These are phyloP conservation scores for Campoletis sonorensis DNA, from an alignment of 1,140 invertebrate species.

Conservation along the genomic window DNA sequence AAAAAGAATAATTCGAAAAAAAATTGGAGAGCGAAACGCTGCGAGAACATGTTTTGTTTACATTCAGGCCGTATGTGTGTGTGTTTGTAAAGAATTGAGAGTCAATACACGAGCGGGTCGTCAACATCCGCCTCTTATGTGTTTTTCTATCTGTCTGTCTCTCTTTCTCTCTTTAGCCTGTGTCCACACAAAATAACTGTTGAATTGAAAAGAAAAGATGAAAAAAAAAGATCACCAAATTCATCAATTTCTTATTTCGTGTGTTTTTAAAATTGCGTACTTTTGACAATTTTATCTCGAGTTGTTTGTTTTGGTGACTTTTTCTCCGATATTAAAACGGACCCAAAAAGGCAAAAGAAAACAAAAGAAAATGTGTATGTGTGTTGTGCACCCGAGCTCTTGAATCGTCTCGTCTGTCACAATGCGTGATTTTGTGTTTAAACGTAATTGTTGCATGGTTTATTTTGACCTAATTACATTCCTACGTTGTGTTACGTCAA, in stretches of 20 bases:
- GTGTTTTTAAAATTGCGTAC: neutral
- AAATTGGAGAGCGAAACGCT: conserved; percentile 6
- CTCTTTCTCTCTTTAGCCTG: conserved; percentile 9
- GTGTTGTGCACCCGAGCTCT: conserved; percentile 45
- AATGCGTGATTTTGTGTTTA: conserved; percentile 55
- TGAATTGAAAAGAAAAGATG: conserved; percentile 26
- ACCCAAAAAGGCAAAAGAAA: conserved; percentile 30
- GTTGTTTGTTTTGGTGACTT: conserved; percentile 44
- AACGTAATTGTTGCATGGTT: conserved; percentile 77
- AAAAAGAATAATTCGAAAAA: conserved; percentile 5
- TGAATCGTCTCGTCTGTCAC: conserved; percentile 45
- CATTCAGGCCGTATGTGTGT: conserved; percentile 45
- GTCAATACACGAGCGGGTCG: conserved; percentile 18
- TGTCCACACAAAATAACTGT: neutral
- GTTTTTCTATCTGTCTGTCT: conserved; percentile 23
- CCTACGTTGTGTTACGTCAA: conserved; percentile 76
- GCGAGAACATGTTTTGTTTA: neutral
- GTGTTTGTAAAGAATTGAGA: conserved; percentile 41
- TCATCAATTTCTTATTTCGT: too few relatives aligned
- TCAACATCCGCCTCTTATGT: conserved; percentile 21
- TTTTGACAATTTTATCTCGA: neutral
- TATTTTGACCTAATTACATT: conserved; percentile 74
- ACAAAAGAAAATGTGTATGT: conserved; percentile 43
- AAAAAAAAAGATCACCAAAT: conserved; percentile 10
- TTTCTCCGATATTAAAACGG: conserved; percentile 46